phyloP scores from a whole-genome alignment of 2,797 vertebrate species.

The Coccyzus lansbergi region DNA sequence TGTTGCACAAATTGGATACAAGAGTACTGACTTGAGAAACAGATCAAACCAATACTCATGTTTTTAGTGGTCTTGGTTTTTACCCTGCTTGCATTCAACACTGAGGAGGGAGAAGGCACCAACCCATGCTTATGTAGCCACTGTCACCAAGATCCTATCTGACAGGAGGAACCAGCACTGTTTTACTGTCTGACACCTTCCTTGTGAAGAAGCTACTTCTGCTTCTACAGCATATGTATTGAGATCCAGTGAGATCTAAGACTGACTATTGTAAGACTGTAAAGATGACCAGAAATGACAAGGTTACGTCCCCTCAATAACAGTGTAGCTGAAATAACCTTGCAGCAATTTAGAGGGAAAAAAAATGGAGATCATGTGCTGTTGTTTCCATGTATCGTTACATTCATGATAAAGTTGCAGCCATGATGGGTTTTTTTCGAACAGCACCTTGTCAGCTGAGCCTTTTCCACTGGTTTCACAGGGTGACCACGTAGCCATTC shows the following conservation, averaged over 20 bases:
- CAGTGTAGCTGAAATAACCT: not conserved
- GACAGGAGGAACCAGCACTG: not conserved
- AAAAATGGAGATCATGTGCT: not conserved
- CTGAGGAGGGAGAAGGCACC: not conserved
- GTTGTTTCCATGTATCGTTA: not conserved
- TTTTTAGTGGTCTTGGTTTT: not conserved
- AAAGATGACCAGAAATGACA: not conserved
- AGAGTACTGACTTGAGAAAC: not conserved
- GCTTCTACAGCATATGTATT: not conserved
- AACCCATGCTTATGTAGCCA: not conserved
- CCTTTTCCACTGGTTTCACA: not conserved
- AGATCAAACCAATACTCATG: not conserved
- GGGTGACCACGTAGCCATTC: not conserved
- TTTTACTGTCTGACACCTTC: not conserved
- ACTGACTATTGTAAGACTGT: not conserved
- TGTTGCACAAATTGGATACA: not conserved
- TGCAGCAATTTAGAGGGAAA: not conserved
- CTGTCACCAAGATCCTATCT: not conserved
- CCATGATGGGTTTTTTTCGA: not conserved
- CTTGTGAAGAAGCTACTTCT: not conserved
- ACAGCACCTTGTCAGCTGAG: not conserved
- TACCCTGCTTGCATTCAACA: rapidly evolving
- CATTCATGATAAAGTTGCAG: not conserved
- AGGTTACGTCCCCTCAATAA: not conserved
- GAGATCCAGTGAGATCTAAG: not conserved